Evolutionary conservation across 1,140 invertebrate genomes (phyloP), one percentile per base, ranked within the genome.

Genomic region (Popillia japonica): DNA sequence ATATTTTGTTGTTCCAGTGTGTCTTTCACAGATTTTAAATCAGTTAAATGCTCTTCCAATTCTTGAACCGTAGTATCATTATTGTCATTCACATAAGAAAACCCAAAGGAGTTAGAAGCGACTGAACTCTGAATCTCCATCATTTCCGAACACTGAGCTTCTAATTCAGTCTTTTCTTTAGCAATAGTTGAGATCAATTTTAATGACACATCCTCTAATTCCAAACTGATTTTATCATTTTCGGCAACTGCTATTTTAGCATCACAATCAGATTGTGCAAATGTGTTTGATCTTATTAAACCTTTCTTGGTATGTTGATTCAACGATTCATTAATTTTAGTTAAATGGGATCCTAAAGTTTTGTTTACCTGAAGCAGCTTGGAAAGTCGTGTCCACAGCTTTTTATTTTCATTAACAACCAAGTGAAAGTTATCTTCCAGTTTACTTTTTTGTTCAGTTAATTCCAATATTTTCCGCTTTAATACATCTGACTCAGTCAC

Each of bases 321-420:
- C 73, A 89, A 81, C 4, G 86, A 87, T 79, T 89, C 89, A 77
- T 87, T 89, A 75, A 90, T 90, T 83, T 88, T 89, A 72, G 84
- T 87, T 77, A 89, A 86, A 78, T 88, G 87, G 76, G 83, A 88
- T 74, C 87, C 89, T 76, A 89, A 82, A 34, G 86, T 86, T 80
- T 83, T 80, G 82, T 91, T 91, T 11, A 89, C 88, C 84, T 90
- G 89, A 0, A 88, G 92, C 59, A 94, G 86, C 83, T 88, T 88
- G 0, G 91, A 92, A 34, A 96, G 86, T 83, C 92, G 91, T 73
- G 88, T 91, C 94, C 94, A 96, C 22, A 96, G 86, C 78, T 92
- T 91, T 83, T 92, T 90, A 86, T 95, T 96, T 87, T 96, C 94
- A 82, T 90, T 90, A 0, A 93, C 92, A 8, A 96, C 93, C 92